Percentiles rank a stretch among this genome's conserved stretches.
Conservation (phyloP, 2,888 invertebrate species). For the Hecatera dysodea region DNA sequence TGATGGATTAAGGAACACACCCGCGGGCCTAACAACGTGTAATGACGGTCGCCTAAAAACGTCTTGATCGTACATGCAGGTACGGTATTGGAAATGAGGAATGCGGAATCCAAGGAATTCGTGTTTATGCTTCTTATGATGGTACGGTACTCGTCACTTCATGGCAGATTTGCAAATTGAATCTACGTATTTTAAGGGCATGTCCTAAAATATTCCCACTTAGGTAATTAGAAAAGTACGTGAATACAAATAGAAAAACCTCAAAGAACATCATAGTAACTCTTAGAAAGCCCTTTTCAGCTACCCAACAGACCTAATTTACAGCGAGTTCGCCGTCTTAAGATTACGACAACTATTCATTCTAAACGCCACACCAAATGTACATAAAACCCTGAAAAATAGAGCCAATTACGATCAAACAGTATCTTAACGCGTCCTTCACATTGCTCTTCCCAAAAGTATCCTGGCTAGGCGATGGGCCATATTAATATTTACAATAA, state of each 20-base stretch:
- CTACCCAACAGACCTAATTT: too few relatives aligned
- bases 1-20: constrained; percentile 89
- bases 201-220: background rate
- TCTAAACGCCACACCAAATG: background rate
- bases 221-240: background rate
- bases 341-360: background rate
- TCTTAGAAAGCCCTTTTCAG: background rate
- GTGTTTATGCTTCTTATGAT: constrained; percentile 36
- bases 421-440: too few relatives aligned
- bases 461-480: background rate
- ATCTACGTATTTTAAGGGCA: constrained; percentile 20
- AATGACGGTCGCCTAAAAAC: constrained; percentile 84
- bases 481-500: background rate
- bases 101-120: constrained; percentile 56
- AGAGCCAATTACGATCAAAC: too few relatives aligned
- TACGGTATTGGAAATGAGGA: constrained; percentile 47
- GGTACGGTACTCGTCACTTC: constrained; percentile 13
- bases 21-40: constrained; percentile 84
- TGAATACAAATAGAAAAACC: background rate
- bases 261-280: background rate
- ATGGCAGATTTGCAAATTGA: constrained; percentile 23
- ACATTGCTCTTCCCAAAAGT: background rate
- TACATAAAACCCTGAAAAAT: too few relatives aligned
- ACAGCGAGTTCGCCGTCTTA: background rate
- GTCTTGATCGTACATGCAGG: constrained; percentile 70